These are phyloP conservation scores for Lutjanus argentimaculatus DNA, from an alignment of 2,797 vertebrate genomes.

Conservation along the genomic window DNA sequence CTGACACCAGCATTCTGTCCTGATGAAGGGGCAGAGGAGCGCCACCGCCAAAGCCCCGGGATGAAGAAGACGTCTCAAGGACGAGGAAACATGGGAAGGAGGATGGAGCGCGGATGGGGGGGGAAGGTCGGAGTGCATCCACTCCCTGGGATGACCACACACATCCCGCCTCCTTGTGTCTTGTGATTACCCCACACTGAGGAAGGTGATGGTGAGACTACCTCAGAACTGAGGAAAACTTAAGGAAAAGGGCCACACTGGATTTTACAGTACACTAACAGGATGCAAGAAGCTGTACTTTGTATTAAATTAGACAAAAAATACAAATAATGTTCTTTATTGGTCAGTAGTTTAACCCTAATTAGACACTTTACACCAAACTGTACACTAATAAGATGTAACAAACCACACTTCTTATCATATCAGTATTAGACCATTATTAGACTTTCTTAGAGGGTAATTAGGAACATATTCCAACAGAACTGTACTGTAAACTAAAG, in stretches of 20 bases:
- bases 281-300: too few relatives aligned
- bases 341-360: too few relatives aligned
- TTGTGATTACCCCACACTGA: conserved; percentile 44
- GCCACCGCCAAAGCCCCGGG: conserved; percentile 39
- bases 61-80: conserved; percentile 92
- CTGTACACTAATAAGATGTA: too few relatives aligned
- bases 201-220: conserved; percentile 29
- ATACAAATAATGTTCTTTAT: too few relatives aligned
- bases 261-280: too few relatives aligned
- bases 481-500: too few relatives aligned
- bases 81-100: conserved; percentile 64
- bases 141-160: conserved; percentile 49
- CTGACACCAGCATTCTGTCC: conserved; percentile 80
- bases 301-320: too few relatives aligned
- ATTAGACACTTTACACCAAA: too few relatives aligned
- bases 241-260: neutral
- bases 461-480: too few relatives aligned
- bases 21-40: conserved; percentile 66
- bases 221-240: conserved; percentile 23
- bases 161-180: conserved; percentile 24
- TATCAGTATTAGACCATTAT: too few relatives aligned
- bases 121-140: conserved; percentile 26
- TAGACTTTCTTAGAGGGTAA: too few relatives aligned
- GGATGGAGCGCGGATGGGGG: neutral
- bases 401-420: too few relatives aligned